Base-by-base conservation (phyloP, 1,140 invertebrate species). In the Lepidurus arcticus region DNA sequence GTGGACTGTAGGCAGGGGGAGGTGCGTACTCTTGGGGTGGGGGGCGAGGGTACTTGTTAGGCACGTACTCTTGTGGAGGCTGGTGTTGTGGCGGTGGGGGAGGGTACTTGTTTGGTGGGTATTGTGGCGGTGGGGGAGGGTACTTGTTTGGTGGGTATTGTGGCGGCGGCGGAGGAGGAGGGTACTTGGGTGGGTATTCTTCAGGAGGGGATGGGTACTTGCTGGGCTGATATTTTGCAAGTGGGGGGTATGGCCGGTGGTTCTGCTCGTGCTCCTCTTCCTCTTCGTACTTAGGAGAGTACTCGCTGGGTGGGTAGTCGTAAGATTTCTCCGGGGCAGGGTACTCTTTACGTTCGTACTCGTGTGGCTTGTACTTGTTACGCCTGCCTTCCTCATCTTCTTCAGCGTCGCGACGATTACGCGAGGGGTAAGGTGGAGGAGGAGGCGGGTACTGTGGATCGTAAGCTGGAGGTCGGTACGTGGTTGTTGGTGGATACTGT, bases 401-500 rank as follows among this genome's bases (percentile, higher is more conserved):
- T 47, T 47, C 10, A 47, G 45, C 8, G 21, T 21, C 21, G 8
- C 53, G 8, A 13, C 53, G 53, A 13, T 13, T 16, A 21, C 53
- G 53, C 53, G 16, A 13, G 4, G 53, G 53, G 13, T 65, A 65
- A 65, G 53, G 53, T 11, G 53, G 53, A 21, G 53, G 53, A 9
- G 53, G 7, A 13, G 53, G 53, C 16, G 45, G 45, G 45, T 47
- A 47, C 45, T 47, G 73, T 42, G 10, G 73, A 21, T 26, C 24
- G 9, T 42, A 75, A 44, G 6, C n/a, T 11, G 74, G 43, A 44
- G 34, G 34, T 16, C 34, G 34, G 34, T 42, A 44, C 11, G 43
- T 45, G n/a, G 75, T 34, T 11, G 75, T 44, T 44, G 75, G 75
- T 44, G 75, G 47, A 47, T 76, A 76, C 8, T 34, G 7, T 75